Evolutionary conservation across 2,797 vertebrate genomes (phyloP), one percentile per base, ranked within the genome.

Genomic region (Leontopithecus rosalia): DNA sequence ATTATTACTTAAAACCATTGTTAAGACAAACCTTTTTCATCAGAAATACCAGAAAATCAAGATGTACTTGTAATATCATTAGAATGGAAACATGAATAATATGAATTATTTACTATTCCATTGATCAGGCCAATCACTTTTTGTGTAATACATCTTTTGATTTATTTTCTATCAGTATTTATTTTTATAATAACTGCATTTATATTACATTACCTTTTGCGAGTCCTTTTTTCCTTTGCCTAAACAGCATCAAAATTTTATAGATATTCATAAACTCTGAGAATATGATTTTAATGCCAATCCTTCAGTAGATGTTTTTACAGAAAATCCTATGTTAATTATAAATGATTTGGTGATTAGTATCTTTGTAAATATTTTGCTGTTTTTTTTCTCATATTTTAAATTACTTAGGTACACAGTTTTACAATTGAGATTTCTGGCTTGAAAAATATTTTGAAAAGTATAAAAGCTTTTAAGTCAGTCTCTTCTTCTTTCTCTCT

Each of bases 391-490:
- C 3, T 28, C 6, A 1, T 73, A 73, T 90, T 96, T 70, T 92
- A 67, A 57, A 70, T 90, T 72, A 13, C 30, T 39, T 83, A 88
- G 75, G 36, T 50, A 67, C 46, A 64, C 19, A 52, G 36, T 15
- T 91, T 84, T 24, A 81, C 30, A 84, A 48, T 20, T 85, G 57
- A 55, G 2, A 46, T 83, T 88, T 85, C 11, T 92, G 39, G 8
- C 4, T 81, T 55, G 7, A 88, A 92, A 80, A 81, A 3, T 75
- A 90, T 73, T 73, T 96, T 28, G n/a, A 72, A 70, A 93, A 95
- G 12, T 50, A 36, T 64, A 57, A 55, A 77, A 36, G 9, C 1
- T 57, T 90, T 26, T n/a, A 61, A 64, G 33, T 73, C 50, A 39
- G 26, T 55, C 5, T 85, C 7, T 75, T 39, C 1, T 3, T n/a